Evolutionary conservation across 2,888 invertebrate genomes (phyloP), one percentile per base, ranked within the genome.

Genomic region (Drepana falcataria): DNA sequence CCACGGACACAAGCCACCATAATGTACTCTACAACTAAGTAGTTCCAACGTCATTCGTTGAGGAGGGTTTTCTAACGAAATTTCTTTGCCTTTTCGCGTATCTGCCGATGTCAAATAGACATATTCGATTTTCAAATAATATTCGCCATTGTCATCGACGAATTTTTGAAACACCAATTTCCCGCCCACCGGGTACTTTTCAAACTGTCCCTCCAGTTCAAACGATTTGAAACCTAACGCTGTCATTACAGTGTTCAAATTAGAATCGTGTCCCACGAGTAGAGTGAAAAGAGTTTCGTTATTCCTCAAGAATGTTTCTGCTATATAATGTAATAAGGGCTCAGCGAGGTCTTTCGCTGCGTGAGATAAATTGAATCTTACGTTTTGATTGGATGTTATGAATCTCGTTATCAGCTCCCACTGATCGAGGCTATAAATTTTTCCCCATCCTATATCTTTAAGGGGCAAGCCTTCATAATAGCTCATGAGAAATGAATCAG

Each of bases 151-250:
- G 34, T 68, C 61, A 41, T 83, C 75, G 1, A 70, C 63, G 83
- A 83, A 87, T 64, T 81, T 87, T 65, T 88, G 82, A 55, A 87
- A 87, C 1, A 87, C 70, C 1, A 89, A 37, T 70, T 87, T 88
- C 2, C 85, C 82, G 2, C 88, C 88, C 40, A 88, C 75, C 0
- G 89, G 89, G 1, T 75, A 80, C 3, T 65, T 68, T 59, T 89
- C 88, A 35, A 69, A 68, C 53, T 85, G 85, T 47, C 75, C 70
- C 21, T 73, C 67, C 33, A 86, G 61, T 7, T 55, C 59, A 56
- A 73, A 85, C 0, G 65, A 55, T 57, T 80, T 73, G 49, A 87
- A 77, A 21, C 63, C 69, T 51, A 89, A 65, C 0, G 77, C 71
- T 0, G 67, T 65, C 9, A 81, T 62, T 1, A 87, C 58, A 6